A percentile compares a stretch with the other conserved stretches of the same genome.
phyloP scores from a whole-genome alignment of 2,797 vertebrate species.

The Orestias chungarensis region DNA sequence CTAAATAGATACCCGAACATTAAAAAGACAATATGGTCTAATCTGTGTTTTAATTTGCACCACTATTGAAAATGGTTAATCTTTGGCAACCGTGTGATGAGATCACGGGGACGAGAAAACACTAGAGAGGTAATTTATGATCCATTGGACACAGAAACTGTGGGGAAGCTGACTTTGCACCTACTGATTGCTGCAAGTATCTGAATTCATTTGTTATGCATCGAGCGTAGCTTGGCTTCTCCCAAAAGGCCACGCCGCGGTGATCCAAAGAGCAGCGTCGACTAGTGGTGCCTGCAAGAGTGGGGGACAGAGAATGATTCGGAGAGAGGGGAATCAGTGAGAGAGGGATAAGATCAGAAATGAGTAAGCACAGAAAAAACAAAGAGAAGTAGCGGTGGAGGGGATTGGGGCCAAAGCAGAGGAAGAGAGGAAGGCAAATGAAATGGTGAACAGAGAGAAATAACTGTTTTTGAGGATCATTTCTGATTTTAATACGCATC shows the following conservation, averaged over 20 bases:
- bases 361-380: constrained; percentile 33
- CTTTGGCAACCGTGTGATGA: constrained; percentile 65
- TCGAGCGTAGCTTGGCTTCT: constrained; percentile 99
- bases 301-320: constrained; percentile 56
- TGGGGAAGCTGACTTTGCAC: constrained; percentile 95
- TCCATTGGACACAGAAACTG: constrained; percentile 87
- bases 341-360: constrained; percentile 43
- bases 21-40: constrained; percentile 50
- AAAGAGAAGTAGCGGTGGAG: constrained; percentile 3
- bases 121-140: constrained; percentile 80
- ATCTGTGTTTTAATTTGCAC: constrained; percentile 73
- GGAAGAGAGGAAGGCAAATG: constrained; percentile 56
- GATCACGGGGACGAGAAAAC: constrained; percentile 33
- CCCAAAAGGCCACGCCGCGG: constrained; percentile 98
- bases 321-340: constrained; percentile 35
- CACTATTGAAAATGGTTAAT: constrained; percentile 71
- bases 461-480: constrained; percentile 45
- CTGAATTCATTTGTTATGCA: constrained; percentile 99
- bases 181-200: constrained; percentile 99
- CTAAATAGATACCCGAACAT: constrained; percentile 43
- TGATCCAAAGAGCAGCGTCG: constrained; percentile 99
- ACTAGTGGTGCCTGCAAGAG: constrained; percentile 95
- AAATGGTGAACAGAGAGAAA: constrained; percentile 39
- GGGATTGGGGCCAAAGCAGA: constrained; percentile 61
- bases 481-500: constrained; percentile 26